These are phyloP conservation scores for Cinclus cinclus DNA, from an alignment of 2,113 vertebrate species.

Conservation along the genomic window DNA sequence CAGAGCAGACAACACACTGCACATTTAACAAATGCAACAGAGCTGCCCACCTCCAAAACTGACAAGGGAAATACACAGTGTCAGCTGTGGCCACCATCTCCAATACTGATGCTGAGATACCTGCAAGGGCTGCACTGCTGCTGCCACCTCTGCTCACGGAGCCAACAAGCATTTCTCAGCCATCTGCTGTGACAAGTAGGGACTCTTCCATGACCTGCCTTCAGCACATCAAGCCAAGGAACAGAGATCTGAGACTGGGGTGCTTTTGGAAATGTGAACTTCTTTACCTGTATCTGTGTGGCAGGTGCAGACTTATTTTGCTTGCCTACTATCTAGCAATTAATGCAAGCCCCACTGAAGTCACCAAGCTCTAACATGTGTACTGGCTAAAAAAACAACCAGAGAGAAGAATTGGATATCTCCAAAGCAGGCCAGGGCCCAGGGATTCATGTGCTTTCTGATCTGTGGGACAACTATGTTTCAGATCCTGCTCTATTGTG, in stretches of 20 bases:
- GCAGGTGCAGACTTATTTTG: neutral
- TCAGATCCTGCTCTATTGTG: neutral
- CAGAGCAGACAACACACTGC: neutral
- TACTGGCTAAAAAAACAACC: neutral
- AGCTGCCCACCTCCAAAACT: neutral
- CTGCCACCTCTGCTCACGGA: neutral
- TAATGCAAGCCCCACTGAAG: neutral
- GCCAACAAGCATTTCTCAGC: neutral
- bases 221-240: neutral
- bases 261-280: neutral
- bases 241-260: fast-evolving
- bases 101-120: neutral
- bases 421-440: neutral
- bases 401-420: neutral
- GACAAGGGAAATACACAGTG: neutral
- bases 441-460: neutral
- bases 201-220: neutral
- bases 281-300: neutral
- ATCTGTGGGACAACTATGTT: neutral
- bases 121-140: neutral
- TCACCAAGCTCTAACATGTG: neutral
- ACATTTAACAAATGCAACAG: neutral
- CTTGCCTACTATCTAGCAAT: neutral
- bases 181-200: fast-evolving
- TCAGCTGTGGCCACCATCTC: neutral